A percentile compares a stretch with the other conserved stretches of the same genome.
These are phyloP conservation scores for Pyrocephalus nanus DNA, from an alignment of 2,797 vertebrate genomes.

Conservation along the genomic window DNA sequence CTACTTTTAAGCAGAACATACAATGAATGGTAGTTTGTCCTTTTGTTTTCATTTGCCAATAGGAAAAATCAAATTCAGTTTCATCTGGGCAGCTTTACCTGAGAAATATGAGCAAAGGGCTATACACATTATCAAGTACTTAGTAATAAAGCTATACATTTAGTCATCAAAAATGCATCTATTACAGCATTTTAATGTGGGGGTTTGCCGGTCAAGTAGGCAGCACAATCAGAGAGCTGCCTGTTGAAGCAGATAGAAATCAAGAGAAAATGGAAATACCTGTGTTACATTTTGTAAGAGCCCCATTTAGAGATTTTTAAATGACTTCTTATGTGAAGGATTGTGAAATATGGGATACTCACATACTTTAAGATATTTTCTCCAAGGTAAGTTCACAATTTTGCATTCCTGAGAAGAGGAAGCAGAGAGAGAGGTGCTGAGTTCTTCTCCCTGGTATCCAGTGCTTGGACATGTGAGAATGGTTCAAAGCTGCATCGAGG, in stretches of 20 bases:
- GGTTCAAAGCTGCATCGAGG: background rate
- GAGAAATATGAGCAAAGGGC: background rate
- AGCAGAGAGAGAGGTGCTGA: background rate
- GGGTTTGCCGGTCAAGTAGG: background rate
- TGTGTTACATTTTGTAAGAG: background rate
- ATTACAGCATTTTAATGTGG: background rate
- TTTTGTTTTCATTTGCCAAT: background rate
- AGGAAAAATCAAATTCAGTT: background rate
- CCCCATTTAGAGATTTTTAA: background rate
- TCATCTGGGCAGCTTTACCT: background rate
- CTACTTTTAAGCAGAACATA: background rate
- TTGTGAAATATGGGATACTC: background rate
- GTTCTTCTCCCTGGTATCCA: background rate
- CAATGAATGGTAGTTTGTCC: background rate
- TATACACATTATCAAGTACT: background rate
- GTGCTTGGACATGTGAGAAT: rapidly evolving
- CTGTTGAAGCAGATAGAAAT: background rate
- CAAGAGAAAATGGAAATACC: background rate
- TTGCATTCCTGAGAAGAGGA: background rate
- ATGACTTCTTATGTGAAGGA: background rate
- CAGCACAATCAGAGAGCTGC: background rate
- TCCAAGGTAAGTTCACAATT: background rate
- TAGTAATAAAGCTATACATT: background rate
- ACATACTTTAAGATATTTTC: background rate
- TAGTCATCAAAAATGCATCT: background rate